Conservation (phyloP, 2,888 invertebrate genomes). For the Agonopterix arenella region DNA sequence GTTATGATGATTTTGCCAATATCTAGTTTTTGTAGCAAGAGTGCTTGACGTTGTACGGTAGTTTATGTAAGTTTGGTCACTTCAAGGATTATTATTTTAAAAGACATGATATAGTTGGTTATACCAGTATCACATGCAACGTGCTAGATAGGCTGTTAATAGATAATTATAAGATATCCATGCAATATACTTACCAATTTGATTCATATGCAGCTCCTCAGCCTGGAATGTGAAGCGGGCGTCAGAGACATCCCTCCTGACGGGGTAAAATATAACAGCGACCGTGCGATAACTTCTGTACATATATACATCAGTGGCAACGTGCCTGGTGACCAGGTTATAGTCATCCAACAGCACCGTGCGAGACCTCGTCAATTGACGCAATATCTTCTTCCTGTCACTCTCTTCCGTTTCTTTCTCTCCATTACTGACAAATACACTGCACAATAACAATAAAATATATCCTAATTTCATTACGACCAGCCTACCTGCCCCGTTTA, state of each 20-base stretch:
- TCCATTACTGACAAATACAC: too few relatives aligned
- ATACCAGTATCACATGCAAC: too few relatives aligned
- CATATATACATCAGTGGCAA: slow-evolving; percentile 65
- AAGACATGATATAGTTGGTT: too few relatives aligned
- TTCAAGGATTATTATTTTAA: too few relatives aligned
- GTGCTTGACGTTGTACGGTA: too few relatives aligned
- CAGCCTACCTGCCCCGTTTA: too few relatives aligned
- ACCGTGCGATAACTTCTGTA: slow-evolving; percentile 67
- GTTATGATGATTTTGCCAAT: too few relatives aligned
- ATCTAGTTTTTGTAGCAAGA: too few relatives aligned
- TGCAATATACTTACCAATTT: slow-evolving; percentile 51
- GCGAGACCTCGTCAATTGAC: slow-evolving; percentile 54
- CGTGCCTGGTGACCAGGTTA: slow-evolving; percentile 60
- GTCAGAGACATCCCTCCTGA: slow-evolving; percentile 56
- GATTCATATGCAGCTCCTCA: slow-evolving; percentile 68
- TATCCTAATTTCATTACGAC: too few relatives aligned
- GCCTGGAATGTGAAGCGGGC: slow-evolving; percentile 68
- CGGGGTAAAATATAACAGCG: slow-evolving; percentile 59
- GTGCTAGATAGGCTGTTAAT: too few relatives aligned
- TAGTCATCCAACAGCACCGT: slow-evolving; percentile 60
- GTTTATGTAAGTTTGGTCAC: too few relatives aligned
- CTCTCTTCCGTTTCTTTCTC: slow-evolving; percentile 19
- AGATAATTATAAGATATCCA: too few relatives aligned
- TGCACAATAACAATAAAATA: not conserved
- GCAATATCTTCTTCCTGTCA: slow-evolving; percentile 54